A percentile compares a stretch with the other conserved stretches of the same genome.
phyloP scores from a whole-genome alignment of 2,797 vertebrate species.

The Sebastes itinus region DNA sequence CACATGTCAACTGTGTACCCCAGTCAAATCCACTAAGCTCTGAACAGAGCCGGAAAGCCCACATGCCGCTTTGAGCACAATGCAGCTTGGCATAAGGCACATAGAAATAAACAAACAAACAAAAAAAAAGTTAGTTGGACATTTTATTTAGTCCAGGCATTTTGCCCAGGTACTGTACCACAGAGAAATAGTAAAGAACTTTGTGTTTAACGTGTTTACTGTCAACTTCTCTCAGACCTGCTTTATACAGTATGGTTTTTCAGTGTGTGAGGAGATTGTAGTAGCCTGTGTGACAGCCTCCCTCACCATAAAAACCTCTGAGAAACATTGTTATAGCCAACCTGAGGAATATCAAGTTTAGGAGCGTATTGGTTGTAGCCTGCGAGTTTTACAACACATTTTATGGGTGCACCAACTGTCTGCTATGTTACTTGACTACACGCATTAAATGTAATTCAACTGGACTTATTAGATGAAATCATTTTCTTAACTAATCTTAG shows the following conservation, averaged over 20 bases:
- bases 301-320: slow-evolving; percentile 7
- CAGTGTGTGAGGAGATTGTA: slow-evolving; percentile 12
- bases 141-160: slow-evolving; percentile 38
- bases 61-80: slow-evolving; percentile 61
- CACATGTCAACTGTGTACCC: slow-evolving; percentile 63
- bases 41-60: slow-evolving; percentile 57
- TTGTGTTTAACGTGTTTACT: slow-evolving; percentile 20
- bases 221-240: slow-evolving; percentile 4
- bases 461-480: neutral
- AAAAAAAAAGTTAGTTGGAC: slow-evolving; percentile 23
- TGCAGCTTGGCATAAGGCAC: slow-evolving; percentile 57
- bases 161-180: slow-evolving; percentile 22
- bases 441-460: slow-evolving; percentile 22
- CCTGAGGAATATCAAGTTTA: slow-evolving; percentile 25
- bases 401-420: slow-evolving; percentile 28
- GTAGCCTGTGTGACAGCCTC: neutral
- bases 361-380: slow-evolving; percentile 30
- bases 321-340: slow-evolving; percentile 29
- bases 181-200: slow-evolving; percentile 8
- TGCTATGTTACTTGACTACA: slow-evolving; percentile 15
- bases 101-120: slow-evolving; percentile 58
- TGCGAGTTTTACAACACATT: slow-evolving; percentile 30
- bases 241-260: slow-evolving; percentile 7
- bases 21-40: slow-evolving; percentile 76
- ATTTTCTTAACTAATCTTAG: neutral